Evolutionary conservation across 2,797 vertebrate species (phyloP).

Genomic region (Pangasius macronema): DNA sequence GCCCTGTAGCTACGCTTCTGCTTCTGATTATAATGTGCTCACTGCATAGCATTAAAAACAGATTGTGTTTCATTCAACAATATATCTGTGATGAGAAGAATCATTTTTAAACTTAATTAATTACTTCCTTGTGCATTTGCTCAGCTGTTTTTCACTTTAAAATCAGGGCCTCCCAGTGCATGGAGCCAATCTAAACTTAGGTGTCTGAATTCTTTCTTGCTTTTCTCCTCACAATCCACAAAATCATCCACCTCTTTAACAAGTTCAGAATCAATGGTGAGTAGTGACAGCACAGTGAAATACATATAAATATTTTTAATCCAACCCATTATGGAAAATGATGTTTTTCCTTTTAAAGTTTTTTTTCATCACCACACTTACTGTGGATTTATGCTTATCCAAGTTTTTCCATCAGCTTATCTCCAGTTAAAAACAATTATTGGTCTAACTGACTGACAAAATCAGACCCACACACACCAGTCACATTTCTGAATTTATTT

Average conservation of each 20-base stretch:
- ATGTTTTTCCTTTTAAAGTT: background rate
- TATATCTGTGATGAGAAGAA: background rate
- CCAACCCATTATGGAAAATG: background rate
- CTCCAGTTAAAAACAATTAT: background rate
- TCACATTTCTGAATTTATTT: background rate
- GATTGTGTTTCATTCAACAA: background rate
- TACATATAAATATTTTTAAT: background rate
- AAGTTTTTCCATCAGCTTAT: too few species aligned
- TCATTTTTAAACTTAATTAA: background rate
- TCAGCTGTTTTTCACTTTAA: background rate
- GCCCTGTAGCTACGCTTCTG: too few species aligned
- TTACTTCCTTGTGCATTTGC: background rate
- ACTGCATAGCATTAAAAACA: background rate
- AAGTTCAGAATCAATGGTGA: background rate
- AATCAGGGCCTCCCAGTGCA: background rate
- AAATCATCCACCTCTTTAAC: background rate
- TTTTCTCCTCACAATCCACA: background rate
- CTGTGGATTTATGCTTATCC: too few species aligned
- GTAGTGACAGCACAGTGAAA: background rate
- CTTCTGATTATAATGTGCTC: background rate
- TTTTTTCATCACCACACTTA: background rate
- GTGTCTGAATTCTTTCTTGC: background rate
- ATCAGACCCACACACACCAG: background rate
- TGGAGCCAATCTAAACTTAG: background rate
- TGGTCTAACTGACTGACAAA: background rate